Conservation (phyloP, 2,113 vertebrate species). For the Chelonoidis abingdonii region DNA sequence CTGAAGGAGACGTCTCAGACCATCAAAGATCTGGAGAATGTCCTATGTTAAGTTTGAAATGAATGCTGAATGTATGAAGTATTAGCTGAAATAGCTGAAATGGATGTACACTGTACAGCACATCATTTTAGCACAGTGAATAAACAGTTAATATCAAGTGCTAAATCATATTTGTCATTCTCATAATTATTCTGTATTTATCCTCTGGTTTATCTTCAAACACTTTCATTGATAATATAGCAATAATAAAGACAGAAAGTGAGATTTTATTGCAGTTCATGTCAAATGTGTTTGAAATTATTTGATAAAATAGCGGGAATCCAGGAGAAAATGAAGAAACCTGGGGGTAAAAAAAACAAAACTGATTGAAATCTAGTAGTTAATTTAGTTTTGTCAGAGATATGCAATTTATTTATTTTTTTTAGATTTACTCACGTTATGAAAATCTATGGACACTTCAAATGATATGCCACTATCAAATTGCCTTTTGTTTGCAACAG, state of each 20-base stretch:
- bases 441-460: neutral
- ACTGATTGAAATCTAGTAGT: neutral
- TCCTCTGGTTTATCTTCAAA: neutral
- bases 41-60: neutral
- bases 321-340: neutral
- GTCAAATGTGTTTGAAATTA: neutral
- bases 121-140: neutral
- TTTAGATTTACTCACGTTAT: accelerated
- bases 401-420: neutral
- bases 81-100: neutral
- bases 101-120: neutral
- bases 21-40: neutral
- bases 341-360: neutral
- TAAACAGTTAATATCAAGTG: neutral
- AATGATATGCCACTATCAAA: neutral
- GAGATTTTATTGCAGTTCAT: accelerated
- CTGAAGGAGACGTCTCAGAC: neutral
- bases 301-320: neutral
- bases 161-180: neutral
- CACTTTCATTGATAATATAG: neutral
- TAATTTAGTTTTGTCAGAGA: neutral
- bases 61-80: too few relatives aligned
- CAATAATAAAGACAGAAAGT: neutral
- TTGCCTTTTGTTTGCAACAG: neutral
- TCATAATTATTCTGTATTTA: accelerated